phyloP scores from a whole-genome alignment of 2,797 vertebrate genomes.

The Heteromormyrus szaboi region DNA sequence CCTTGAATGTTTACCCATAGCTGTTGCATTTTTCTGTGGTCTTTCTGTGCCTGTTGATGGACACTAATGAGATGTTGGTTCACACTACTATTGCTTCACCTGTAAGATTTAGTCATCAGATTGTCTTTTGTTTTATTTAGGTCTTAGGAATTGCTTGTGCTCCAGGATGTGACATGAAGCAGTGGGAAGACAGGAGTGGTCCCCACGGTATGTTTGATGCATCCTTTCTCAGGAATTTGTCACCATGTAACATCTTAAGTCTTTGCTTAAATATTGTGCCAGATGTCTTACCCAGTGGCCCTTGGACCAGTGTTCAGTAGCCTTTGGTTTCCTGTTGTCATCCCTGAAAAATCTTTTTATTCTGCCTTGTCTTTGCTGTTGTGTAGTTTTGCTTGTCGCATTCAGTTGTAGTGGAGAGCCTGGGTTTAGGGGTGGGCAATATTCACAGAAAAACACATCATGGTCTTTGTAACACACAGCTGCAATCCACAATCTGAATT shows the following conservation, averaged over 20 bases:
- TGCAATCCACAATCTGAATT: background rate
- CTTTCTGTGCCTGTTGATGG: background rate
- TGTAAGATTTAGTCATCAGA: background rate
- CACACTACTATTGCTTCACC: background rate
- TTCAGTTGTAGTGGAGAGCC: background rate
- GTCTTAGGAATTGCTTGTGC: background rate
- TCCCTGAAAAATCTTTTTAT: background rate
- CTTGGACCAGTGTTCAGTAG: background rate
- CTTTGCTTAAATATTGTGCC: background rate
- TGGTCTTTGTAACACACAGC: background rate
- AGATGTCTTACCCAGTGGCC: background rate
- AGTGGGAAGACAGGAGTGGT: background rate
- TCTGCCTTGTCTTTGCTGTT: background rate
- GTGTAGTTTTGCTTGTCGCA: background rate
- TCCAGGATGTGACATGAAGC: slow-evolving; percentile 16
- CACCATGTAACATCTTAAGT: background rate
- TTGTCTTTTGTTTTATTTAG: background rate
- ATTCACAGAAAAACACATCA: background rate
- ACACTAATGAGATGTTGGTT: background rate
- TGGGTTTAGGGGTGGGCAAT: background rate
- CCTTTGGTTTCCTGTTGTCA: background rate
- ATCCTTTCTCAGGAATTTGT: background rate
- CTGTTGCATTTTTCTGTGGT: background rate
- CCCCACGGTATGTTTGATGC: background rate
- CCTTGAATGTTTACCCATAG: background rate